These are phyloP conservation scores for Oophaga pumilio DNA, from an alignment of 2,113 vertebrate species.

Conservation along the genomic window DNA sequence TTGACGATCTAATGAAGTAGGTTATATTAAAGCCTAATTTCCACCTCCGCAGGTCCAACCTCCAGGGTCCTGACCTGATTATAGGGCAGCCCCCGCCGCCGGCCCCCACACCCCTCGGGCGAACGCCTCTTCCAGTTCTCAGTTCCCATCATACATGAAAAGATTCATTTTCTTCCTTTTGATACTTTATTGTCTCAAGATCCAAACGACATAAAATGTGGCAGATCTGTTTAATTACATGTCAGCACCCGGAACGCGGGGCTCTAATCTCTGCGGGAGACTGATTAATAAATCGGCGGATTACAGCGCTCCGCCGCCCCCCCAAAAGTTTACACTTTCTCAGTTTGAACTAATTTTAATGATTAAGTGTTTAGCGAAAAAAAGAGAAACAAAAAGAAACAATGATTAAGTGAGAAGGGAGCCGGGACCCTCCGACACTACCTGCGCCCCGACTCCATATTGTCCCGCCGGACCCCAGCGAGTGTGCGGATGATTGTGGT, in stretches of 20 bases:
- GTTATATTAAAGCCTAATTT: no score
- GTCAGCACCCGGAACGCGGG: constrained; percentile 1
- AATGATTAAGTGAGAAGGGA: neutral
- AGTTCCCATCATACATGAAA: neutral
- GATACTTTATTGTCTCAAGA: constrained; percentile 30
- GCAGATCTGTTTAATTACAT: constrained; percentile 23
- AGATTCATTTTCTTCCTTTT: constrained; percentile 1
- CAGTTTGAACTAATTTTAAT: constrained; percentile 21
- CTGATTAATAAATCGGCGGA: constrained; percentile 35
- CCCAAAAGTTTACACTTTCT: constrained; percentile 1
- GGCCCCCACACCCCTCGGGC: neutral
- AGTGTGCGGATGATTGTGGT: no score
- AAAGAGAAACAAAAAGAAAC: neutral
- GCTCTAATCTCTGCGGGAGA: constrained; percentile 31
- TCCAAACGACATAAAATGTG: constrained; percentile 30
- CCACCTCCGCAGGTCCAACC: no score
- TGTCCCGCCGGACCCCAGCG: no score
- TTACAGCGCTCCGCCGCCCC: neutral
- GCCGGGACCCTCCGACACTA: neutral
- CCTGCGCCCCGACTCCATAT: no score
- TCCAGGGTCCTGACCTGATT: no score
- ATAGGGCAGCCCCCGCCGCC: neutral
- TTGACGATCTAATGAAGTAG: no score
- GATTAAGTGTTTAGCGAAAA: constrained; percentile 14
- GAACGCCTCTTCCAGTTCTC: neutral